Evolutionary conservation across 2,888 invertebrate species (phyloP).

Genomic region (Piscicola geometra): DNA sequence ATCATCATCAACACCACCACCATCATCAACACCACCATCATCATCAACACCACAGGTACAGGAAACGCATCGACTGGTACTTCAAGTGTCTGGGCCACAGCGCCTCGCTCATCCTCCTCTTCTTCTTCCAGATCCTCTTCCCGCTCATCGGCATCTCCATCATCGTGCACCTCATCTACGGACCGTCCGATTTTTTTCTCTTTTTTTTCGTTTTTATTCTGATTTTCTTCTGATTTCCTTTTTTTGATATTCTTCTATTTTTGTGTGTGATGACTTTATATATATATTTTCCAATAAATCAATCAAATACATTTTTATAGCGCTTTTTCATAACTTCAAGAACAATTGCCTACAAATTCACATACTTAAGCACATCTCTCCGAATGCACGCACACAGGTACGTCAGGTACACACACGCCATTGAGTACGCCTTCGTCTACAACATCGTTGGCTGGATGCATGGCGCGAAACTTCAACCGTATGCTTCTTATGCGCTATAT

Average conservation of each 20-base stretch:
- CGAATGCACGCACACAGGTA: too few relatives aligned
- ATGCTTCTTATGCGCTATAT: background rate
- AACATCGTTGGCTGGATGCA: background rate
- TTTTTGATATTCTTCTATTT: background rate
- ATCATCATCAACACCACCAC: too few relatives aligned
- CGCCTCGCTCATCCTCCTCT: constrained; percentile 1
- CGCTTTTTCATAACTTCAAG: too few relatives aligned
- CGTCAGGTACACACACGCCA: constrained; percentile 4
- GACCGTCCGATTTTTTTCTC: background rate
- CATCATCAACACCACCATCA: too few relatives aligned
- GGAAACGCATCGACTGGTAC: background rate
- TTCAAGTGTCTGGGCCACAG: constrained; percentile 14
- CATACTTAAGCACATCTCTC: too few relatives aligned
- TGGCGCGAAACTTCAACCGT: background rate
- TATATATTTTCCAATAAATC: too few relatives aligned
- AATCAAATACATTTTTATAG: too few relatives aligned
- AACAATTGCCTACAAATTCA: too few relatives aligned
- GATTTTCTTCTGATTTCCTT: background rate
- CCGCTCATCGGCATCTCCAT: constrained; percentile 4
- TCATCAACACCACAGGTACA: constrained; percentile 12
- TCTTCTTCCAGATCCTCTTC: constrained; percentile 3
- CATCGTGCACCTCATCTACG: background rate
- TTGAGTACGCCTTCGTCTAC: constrained; percentile 1
- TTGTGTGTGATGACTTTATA: too few relatives aligned
- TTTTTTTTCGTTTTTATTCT: too few relatives aligned